These are phyloP conservation scores for Alitta virens DNA, from an alignment of 2,888 invertebrate species.

Conservation along the genomic window DNA sequence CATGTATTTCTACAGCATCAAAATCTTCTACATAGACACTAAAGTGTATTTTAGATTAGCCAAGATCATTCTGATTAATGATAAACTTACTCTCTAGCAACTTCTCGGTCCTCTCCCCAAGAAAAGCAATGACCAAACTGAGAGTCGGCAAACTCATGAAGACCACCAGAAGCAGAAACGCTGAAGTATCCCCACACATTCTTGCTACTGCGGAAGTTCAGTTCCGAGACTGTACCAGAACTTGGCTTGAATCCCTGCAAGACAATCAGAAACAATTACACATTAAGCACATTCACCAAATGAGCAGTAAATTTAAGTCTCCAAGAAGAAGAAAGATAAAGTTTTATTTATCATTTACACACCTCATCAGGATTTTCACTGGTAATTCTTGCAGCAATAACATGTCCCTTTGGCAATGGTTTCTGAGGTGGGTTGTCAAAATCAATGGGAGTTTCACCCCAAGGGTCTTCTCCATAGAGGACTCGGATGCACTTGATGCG, in stretches of 20 bases:
- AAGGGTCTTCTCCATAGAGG: constrained; percentile 83
- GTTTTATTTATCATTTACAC: neutral
- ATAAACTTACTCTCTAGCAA: constrained; percentile 58
- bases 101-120: constrained; percentile 94
- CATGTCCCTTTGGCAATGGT: constrained; percentile 93
- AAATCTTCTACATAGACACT: neutral
- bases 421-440: constrained; percentile 83
- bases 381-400: constrained; percentile 97
- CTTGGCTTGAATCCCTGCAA: constrained; percentile 85
- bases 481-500: constrained; percentile 93
- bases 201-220: constrained; percentile 97
- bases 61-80: too few species aligned
- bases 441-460: constrained; percentile 81
- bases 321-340: neutral
- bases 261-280: neutral
- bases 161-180: constrained; percentile 93
- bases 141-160: constrained; percentile 99
- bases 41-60: too few species aligned
- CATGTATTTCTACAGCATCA: too few species aligned
- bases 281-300: neutral
- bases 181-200: constrained; percentile 99
- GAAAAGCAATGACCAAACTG: constrained; percentile 99
- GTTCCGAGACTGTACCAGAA: constrained; percentile 93
- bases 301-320: neutral
- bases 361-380: constrained; percentile 98